Evolutionary conservation across 1,140 invertebrate genomes (phyloP), one percentile per base, ranked within the genome.

Genomic region (Dendrolimus kikuchii): DNA sequence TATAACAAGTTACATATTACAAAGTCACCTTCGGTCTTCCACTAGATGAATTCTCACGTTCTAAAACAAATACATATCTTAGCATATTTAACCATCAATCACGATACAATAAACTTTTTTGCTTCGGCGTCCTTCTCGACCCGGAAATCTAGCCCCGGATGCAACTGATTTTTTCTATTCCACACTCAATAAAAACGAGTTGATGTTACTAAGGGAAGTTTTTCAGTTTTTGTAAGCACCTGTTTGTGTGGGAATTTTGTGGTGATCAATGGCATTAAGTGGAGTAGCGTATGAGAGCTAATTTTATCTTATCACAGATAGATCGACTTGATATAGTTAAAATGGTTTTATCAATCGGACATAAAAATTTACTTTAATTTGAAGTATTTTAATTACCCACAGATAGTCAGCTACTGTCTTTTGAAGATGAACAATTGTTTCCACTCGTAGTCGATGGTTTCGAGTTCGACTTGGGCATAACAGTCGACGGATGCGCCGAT

Each of bases 71-170:
- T 76, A 78, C 23, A 23, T 23, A 23, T 23, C 23, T 23, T 23
- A 23, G 23, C 23, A 81, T 72, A 77, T 74, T 81, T 71, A 66
- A 68, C 62, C 53, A 77, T 72, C 66, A 53, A 74, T 72, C 69
- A 69, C 53, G 5, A 38, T 38, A 55, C 53, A 44, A 56, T 59
- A 62, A 53, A 55, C 51, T 67, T 73, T 77, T 77, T 77, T 69
- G 53, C 55, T 38, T 37, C 52, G 49, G 48, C 56, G 58, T 61
- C 62, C 53, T 58, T 50, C 51, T 46, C 62, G 65, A 77, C 71
- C 79, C 75, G 77, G 79, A 80, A 82, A 80, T 64, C 55, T 57
- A 62, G 50, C 70, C 61, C 69, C 76, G 78, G 78, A 81, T 79
- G 61, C 54, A 41, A 39, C 53, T 40, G 50, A 55, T 74, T 80